Conservation (phyloP, 2,888 invertebrate genomes). For the Dasysyrphus tricinctus region DNA sequence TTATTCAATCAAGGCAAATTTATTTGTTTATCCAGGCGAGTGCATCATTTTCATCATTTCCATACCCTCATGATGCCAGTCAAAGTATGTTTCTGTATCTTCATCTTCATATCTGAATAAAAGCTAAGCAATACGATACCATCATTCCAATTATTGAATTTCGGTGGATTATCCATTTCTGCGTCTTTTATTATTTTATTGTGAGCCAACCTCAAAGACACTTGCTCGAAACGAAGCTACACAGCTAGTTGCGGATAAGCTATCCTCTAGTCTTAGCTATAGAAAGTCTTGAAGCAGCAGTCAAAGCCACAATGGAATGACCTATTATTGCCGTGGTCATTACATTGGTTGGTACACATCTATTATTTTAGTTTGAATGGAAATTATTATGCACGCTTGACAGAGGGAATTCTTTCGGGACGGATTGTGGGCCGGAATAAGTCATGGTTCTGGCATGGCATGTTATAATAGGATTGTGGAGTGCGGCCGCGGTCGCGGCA, state of each 20-base stretch:
- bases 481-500: constrained; percentile 22
- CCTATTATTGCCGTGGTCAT: constrained; percentile 74
- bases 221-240: constrained; percentile 1
- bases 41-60: constrained; percentile 75
- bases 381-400: constrained; percentile 73
- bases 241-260: background rate
- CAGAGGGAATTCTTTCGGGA: constrained; percentile 59
- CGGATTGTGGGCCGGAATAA: constrained; percentile 55
- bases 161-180: constrained; percentile 62
- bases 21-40: constrained; percentile 82
- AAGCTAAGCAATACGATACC: constrained; percentile 63
- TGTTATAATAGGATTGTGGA: background rate
- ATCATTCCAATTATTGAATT: constrained; percentile 69
- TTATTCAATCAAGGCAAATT: constrained; percentile 84
- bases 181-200: constrained; percentile 27
- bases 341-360: constrained; percentile 73
- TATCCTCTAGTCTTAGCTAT: background rate
- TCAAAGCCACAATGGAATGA: constrained; percentile 54
- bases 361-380: constrained; percentile 70
- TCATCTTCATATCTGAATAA: constrained; percentile 12
- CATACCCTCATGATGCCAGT: constrained; percentile 67
- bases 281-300: constrained; percentile 43
- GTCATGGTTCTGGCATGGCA: constrained; percentile 51
- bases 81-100: constrained; percentile 17
- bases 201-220: constrained; percentile 31